These are phyloP conservation scores for Corythornis cristatus DNA, from an alignment of 2,113 vertebrate genomes.

Conservation along the genomic window DNA sequence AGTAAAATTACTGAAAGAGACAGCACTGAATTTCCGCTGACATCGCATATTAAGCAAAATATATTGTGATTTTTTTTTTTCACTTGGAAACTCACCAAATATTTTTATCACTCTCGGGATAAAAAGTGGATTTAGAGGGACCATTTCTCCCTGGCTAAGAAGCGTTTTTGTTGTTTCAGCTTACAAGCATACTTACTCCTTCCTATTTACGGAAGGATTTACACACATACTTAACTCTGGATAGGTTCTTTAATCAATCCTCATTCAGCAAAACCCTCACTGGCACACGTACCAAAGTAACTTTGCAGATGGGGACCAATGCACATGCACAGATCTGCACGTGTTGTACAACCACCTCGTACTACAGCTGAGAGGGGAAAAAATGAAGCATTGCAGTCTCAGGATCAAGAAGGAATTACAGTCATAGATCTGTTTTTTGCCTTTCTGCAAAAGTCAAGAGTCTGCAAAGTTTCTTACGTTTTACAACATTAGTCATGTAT, in stretches of 20 bases:
- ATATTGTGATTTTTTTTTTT: not conserved
- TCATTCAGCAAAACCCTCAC: constrained; percentile 42
- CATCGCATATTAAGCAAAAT: constrained; percentile 41
- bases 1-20: constrained; percentile 31
- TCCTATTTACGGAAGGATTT: constrained; percentile 57
- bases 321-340: not conserved
- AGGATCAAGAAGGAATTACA: not conserved
- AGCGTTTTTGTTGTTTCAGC: constrained; percentile 34
- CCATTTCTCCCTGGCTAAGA: constrained; percentile 7
- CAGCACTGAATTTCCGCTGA: constrained; percentile 47
- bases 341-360: not conserved
- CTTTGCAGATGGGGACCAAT: not conserved
- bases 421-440: not conserved
- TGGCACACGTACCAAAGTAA: not conserved
- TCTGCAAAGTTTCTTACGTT: not conserved
- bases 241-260: constrained; percentile 50
- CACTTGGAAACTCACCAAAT: constrained; percentile 43
- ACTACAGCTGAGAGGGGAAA: not conserved
- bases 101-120: constrained; percentile 21
- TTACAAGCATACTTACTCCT: constrained; percentile 20
- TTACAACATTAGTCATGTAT: not conserved
- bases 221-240: constrained; percentile 41
- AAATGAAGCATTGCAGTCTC: not conserved
- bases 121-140: constrained; percentile 13
- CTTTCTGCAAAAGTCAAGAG: not conserved